A percentile compares a stretch with the other conserved stretches of the same genome.
Conservation (phyloP, 2,113 vertebrate species). For the Pavo muticus region DNA sequence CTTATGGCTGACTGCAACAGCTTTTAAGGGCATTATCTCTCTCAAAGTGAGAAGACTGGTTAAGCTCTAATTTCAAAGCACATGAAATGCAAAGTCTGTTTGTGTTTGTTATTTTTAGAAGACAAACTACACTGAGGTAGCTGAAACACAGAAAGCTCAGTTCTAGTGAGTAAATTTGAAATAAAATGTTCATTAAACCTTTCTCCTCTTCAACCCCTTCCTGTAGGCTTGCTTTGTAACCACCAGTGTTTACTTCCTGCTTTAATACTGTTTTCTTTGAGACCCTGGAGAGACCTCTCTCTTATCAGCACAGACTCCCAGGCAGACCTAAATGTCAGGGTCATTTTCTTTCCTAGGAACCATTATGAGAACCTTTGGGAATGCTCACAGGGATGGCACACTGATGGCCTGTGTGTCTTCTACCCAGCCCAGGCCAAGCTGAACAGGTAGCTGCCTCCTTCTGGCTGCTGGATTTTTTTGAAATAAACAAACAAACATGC, state of each 20-base stretch:
- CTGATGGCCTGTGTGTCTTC: background rate
- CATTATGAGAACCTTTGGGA: no score
- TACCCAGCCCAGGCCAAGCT: background rate
- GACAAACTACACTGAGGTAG: background rate
- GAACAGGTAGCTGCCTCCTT: background rate
- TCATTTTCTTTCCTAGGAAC: no score
- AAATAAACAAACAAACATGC: fast-evolving
- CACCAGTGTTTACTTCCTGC: background rate
- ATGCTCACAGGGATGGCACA: no score
- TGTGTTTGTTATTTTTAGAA: background rate
- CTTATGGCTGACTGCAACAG: background rate
- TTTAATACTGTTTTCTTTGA: background rate
- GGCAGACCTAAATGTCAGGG: background rate
- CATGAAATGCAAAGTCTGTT: background rate
- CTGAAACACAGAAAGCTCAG: background rate
- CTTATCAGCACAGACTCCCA: background rate
- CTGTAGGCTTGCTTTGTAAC: background rate
- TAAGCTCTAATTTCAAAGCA: background rate
- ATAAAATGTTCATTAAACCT: background rate
- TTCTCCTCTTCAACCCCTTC: background rate
- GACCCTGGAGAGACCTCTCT: background rate
- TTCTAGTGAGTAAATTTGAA: background rate
- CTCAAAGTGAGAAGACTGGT: background rate
- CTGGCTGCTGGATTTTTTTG: background rate
- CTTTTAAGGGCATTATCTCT: background rate